Evolutionary conservation across 2,113 vertebrate species (phyloP).

Genomic region (Myxocyprinus asiaticus): DNA sequence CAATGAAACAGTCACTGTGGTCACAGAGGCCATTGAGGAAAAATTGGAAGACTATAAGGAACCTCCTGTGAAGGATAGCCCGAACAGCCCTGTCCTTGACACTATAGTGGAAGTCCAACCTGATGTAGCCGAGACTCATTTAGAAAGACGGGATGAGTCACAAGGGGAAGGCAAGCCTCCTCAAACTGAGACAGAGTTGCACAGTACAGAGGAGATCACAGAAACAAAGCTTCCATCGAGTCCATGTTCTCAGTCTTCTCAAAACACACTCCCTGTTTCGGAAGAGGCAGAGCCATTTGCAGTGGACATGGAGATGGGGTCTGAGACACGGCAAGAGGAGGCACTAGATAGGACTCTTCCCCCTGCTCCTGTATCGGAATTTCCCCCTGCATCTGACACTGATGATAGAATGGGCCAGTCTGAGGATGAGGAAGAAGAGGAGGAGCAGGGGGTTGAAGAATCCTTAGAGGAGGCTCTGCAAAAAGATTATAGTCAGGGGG

Average conservation of each 20-base stretch:
- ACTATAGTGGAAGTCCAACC: conserved; percentile 53
- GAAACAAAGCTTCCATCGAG: conserved; percentile 30
- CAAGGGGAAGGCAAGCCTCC: conserved; percentile 28
- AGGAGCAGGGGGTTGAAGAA: conserved; percentile 71
- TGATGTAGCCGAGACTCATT: conserved; percentile 42
- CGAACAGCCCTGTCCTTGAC: conserved; percentile 61
- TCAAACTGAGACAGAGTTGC: conserved; percentile 21
- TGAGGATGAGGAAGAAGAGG: conserved; percentile 75
- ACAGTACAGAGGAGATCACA: conserved; percentile 39
- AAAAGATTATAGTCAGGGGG: conserved; percentile 68
- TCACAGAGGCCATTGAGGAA: conserved; percentile 45
- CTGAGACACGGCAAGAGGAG: conserved; percentile 55
- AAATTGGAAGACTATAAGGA: conserved; percentile 49
- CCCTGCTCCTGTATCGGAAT: conserved; percentile 41
- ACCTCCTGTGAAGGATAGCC: conserved; percentile 43
- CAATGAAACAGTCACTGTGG: conserved; percentile 43
- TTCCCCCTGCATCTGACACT: conserved; percentile 57
- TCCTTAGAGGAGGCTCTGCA: conserved; percentile 68
- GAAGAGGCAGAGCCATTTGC: background rate
- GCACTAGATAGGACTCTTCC: conserved; percentile 53
- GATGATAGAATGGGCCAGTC: conserved; percentile 68
- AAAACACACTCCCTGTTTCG: conserved; percentile 51
- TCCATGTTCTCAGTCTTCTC: conserved; percentile 22
- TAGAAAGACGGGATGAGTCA: conserved; percentile 44
- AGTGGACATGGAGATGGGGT: conserved; percentile 51